Base-by-base conservation (phyloP, 1,140 invertebrate genomes). In the Magallana angulata region DNA sequence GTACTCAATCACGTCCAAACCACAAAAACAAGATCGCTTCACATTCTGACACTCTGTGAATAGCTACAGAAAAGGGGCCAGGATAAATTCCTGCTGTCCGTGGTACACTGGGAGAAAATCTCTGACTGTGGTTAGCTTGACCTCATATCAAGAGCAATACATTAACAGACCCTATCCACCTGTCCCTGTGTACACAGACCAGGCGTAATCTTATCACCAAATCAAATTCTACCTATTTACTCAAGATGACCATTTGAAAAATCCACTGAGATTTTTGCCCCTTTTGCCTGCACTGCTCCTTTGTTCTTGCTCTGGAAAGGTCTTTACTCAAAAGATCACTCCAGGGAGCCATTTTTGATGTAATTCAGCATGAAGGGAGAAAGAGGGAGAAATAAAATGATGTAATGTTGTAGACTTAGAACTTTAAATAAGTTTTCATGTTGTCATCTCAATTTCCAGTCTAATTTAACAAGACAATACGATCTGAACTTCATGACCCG, bases 171-270 rank as follows among this genome's bases (percentile, higher is more conserved):
- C 24, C 68, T 36, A 76, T 76, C 68, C 68, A 76, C 68, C 68
- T 48, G 68, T 76, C 68, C 68, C 7, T 76, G 24, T 36, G 68
- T 76, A 76, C 24, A 76, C 68, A 76, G 24, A 7, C 68, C 68
- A 24, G 68, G 68, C 30, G 9, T 76, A 76, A 76, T 76, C 68
- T 76, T 76, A 76, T 76, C 68, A 76, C 68, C 68, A 76, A 76
- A 76, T 76, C 68, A 30, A 76, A 76, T 76, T 30, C 68, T 24
- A 76, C 24, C 24, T 76, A 76, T 76, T 76, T 76, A 36, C 68
- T 76, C 24, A 30, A 76, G 24, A 76, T 76, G 68, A 76, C 68
- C 68, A 76, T 24, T 76, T 76, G 68, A 76, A 76, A 30, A 64
- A 64, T 64, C 60, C 18, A 64, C 5, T 1, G 16, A 64, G 18